Base-by-base conservation (phyloP, 2,113 vertebrate species). In the Xerus inauris region DNA sequence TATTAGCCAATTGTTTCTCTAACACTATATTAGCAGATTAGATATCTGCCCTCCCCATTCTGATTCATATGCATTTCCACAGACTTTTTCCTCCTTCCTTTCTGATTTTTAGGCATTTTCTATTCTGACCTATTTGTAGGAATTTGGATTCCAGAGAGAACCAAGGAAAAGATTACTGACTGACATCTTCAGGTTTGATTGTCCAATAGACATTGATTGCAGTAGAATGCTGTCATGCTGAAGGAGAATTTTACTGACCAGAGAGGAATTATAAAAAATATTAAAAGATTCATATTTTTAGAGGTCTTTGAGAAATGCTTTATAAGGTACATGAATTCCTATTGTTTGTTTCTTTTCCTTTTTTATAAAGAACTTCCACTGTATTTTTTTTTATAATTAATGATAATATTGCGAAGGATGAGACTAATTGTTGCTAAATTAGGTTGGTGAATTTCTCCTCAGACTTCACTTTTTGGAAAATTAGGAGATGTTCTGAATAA, bases 401-500 rank as follows among this genome's bases (percentile, higher is more conserved):
- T 95, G 22, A 79, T 83, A 89, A 3, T 94, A 84, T 51, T 94
- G 45, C 89, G 76, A 73, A 91, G 30, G 49, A 80, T 94, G 26
- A 93, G 59, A 93, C 32, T 92, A 73, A 92, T 85, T 89, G 49
- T 96, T 96, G 42, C 38, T 94, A 14, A 79, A 82, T 90, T 94
- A 95, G 42, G 11, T 57, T 93, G 77, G 30, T 91, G 51, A 91
- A 76, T 96, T 87, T 97, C 72, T 95, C 79, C 65, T 75, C 54
- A 81, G 51, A 49, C 49, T 93, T 93, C 40, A 91, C 49, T 62
- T 92, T 92, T 95, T 92, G 26, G 54, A 92, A 95, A 96, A 95
- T 94, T 94, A 89, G 47, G 40, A 92, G 6, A 40, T 94, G 97
- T 95, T 92, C 83, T 91, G 57, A 89, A 88, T 96, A 92, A 38